Percentiles rank a stretch among this genome's conserved stretches.
Conservation (phyloP, 2,888 invertebrate species). For the Epistrophella euchroma region DNA sequence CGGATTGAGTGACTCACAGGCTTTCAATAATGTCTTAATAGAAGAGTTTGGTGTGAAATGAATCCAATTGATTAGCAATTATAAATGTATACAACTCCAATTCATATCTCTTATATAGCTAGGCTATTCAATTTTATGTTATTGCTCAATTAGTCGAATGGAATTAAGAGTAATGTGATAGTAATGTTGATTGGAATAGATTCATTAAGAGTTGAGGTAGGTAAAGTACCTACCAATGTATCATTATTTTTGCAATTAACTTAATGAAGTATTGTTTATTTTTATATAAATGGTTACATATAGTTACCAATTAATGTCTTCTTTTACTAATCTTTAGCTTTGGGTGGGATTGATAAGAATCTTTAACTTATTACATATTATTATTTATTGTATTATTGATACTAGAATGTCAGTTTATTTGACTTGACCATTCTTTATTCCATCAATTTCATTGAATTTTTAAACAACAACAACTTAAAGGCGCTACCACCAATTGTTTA, state of each 20-base stretch:
- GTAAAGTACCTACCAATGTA: neutral
- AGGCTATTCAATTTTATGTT: conserved; percentile 20
- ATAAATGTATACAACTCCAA: conserved; percentile 4
- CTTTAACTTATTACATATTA: too few species aligned
- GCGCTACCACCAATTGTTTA: too few species aligned
- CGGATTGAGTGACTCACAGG: conserved; percentile 23
- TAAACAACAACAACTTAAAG: too few species aligned
- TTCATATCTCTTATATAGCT: neutral
- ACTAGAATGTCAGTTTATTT: too few species aligned
- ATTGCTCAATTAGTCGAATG: conserved; percentile 23
- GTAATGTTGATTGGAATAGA: conserved; percentile 17
- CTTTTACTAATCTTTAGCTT: too few species aligned
- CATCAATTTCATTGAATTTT: too few species aligned
- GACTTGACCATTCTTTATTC: too few species aligned
- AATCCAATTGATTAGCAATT: conserved; percentile 65
- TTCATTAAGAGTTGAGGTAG: neutral
- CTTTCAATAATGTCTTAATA: conserved; percentile 55
- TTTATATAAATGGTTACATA: too few species aligned
- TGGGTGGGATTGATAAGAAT: too few species aligned
- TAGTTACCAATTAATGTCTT: too few species aligned
- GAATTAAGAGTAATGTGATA: conserved; percentile 21
- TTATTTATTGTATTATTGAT: too few species aligned
- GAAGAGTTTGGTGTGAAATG: conserved; percentile 55
- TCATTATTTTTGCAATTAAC: conserved; percentile 7
- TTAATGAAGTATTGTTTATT: neutral